These are phyloP conservation scores for Parazoanthus darwini DNA, from an alignment of 92 coral and sea anemone genomes.

Conservation along the genomic window DNA sequence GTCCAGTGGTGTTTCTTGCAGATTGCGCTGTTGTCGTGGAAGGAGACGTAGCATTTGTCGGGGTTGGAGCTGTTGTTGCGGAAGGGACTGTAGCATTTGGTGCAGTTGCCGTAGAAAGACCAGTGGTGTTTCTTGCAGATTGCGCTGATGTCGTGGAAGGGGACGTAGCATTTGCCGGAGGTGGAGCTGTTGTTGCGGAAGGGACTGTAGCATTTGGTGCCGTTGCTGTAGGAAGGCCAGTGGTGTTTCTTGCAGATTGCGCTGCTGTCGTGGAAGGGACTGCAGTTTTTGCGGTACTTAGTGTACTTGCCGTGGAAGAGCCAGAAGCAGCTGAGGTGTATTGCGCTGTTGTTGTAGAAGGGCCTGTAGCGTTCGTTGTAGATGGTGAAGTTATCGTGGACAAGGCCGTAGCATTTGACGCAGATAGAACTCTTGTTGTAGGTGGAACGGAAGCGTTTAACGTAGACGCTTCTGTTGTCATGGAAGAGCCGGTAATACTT, in stretches of 20 bases:
- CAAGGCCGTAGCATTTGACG: neutral
- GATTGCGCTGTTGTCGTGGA: neutral
- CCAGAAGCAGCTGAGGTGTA: neutral
- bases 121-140: neutral
- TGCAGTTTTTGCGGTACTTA: neutral
- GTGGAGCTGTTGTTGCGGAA: neutral
- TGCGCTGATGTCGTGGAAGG: no score
- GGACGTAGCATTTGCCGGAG: neutral
- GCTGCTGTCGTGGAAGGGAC: neutral
- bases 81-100: neutral
- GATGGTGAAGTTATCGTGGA: neutral
- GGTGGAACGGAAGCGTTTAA: neutral
- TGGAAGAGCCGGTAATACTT: neutral
- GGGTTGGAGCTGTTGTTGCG: neutral
- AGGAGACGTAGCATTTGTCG: neutral
- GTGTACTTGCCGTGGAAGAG: neutral
- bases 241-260: neutral
- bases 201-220: neutral
- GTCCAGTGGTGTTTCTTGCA: neutral
- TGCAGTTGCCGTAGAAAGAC: conserved; percentile 4
- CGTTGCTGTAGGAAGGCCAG: conserved; percentile 11
- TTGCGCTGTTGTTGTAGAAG: neutral
- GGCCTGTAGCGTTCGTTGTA: neutral
- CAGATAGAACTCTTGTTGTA: neutral
- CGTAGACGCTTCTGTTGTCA: neutral